These are phyloP conservation scores for Coremacera marginata DNA, from an alignment of 2,888 invertebrate species.

Conservation along the genomic window DNA sequence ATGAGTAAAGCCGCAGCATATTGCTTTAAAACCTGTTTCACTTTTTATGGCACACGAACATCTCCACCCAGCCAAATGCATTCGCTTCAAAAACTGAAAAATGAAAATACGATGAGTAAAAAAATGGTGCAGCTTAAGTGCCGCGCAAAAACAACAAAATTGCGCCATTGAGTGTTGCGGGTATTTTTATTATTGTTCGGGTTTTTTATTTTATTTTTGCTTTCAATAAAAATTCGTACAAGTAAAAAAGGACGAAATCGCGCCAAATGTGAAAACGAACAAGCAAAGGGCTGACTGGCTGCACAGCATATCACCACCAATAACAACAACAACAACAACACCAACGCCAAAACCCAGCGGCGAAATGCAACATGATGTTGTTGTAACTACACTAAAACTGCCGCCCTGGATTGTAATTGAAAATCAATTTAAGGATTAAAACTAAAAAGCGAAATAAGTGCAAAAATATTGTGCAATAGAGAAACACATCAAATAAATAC, in stretches of 20 bases:
- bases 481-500: not conserved
- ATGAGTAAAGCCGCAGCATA: conserved; percentile 22
- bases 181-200: not conserved
- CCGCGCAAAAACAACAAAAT: conserved; percentile 3
- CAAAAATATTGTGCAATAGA: not conserved
- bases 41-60: not conserved
- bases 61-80: not conserved
- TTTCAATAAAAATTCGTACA: not conserved
- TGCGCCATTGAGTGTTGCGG: not conserved
- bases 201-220: not conserved
- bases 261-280: not conserved
- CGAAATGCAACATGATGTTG: too few species aligned
- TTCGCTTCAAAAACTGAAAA: not conserved
- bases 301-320: not conserved
- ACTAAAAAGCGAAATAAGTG: conserved; percentile 24
- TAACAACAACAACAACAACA: not conserved
- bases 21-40: conserved; percentile 18
- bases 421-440: conserved; percentile 39
- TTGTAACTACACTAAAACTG: not conserved
- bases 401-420: conserved; percentile 24
- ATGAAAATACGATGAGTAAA: not conserved
- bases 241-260: not conserved
- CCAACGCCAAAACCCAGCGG: not conserved
- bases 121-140: conserved; percentile 6
- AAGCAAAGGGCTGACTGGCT: not conserved